phyloP scores from a whole-genome alignment of 2,888 invertebrate species.

The Oscheius sp. region DNA sequence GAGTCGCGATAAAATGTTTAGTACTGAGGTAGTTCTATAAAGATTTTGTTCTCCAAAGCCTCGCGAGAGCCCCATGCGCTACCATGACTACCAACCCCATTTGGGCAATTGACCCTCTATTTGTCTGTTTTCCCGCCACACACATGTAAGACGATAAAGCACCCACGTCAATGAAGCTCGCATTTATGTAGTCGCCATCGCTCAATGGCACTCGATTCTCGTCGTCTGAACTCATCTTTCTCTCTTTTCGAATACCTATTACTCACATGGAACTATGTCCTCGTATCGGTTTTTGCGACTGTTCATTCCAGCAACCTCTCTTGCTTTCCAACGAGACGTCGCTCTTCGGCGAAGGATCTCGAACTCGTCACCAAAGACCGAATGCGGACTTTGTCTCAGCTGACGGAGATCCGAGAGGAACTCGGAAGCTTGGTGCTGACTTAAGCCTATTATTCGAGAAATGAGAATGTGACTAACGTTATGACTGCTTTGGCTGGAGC shows the following conservation, averaged over 20 bases:
- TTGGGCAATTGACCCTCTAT: constrained; percentile 1
- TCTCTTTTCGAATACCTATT: background rate
- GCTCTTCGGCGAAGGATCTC: constrained; percentile 28
- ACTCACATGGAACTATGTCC: constrained; percentile 21
- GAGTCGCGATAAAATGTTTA: constrained; percentile 57
- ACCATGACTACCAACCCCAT: background rate
- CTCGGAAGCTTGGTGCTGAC: constrained; percentile 10
- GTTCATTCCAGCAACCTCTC: constrained; percentile 26
- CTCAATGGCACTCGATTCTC: constrained; percentile 57
- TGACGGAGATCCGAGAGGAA: constrained; percentile 22
- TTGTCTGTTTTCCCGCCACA: background rate
- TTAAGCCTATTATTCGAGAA: constrained; percentile 1
- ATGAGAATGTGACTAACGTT: constrained; percentile 2
- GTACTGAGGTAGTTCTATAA: constrained; percentile 31
- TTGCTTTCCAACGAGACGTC: constrained; percentile 21
- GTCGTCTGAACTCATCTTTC: constrained; percentile 49
- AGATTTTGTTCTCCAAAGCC: background rate
- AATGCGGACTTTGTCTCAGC: constrained; percentile 23
- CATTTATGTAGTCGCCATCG: constrained; percentile 59
- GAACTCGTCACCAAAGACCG: constrained; percentile 24
- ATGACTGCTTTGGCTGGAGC: constrained; percentile 17
- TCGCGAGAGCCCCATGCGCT: background rate
- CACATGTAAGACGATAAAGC: too few relatives aligned
- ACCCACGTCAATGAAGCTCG: constrained; percentile 51
- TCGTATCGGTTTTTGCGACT: constrained; percentile 7